Percentiles rank a stretch among this genome's conserved stretches.
Evolutionary conservation across 2,113 vertebrate genomes (phyloP).

Genomic region (Xenus cinereus): DNA sequence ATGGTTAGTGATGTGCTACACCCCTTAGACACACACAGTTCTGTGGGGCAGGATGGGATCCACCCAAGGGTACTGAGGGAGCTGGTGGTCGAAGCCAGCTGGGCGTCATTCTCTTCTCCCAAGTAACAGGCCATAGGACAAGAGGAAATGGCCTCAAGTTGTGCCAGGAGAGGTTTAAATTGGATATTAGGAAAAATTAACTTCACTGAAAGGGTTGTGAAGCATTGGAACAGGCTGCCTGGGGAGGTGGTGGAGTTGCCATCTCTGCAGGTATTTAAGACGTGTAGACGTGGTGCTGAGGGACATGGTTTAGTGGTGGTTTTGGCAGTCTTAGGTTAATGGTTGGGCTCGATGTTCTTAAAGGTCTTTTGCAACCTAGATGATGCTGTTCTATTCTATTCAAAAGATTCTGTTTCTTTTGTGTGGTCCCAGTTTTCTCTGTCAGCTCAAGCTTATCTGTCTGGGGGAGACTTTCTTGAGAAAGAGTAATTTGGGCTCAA

Average conservation of each 20-base stretch:
- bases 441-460: not conserved
- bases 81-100: not conserved
- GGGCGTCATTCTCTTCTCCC: not conserved
- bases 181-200: too few relatives aligned
- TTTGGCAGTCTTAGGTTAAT: not conserved
- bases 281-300: rapidly evolving
- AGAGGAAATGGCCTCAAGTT: not conserved
- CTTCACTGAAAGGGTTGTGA: not conserved
- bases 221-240: not conserved
- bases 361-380: not conserved
- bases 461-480: not conserved
- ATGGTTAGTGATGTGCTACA: not conserved
- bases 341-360: not conserved
- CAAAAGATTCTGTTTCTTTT: conserved; percentile 37
- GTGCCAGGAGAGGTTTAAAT: not conserved
- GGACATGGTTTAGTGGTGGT: not conserved
- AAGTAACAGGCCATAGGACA: not conserved
- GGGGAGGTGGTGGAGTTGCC: not conserved
- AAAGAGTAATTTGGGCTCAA: not conserved
- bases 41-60: not conserved
- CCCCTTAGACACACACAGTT: not conserved
- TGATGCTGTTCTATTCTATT: not conserved
- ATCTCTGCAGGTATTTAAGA: not conserved
- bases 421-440: not conserved
- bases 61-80: not conserved